phyloP scores from a whole-genome alignment of 2,797 vertebrate genomes.

The Chelmon rostratus region DNA sequence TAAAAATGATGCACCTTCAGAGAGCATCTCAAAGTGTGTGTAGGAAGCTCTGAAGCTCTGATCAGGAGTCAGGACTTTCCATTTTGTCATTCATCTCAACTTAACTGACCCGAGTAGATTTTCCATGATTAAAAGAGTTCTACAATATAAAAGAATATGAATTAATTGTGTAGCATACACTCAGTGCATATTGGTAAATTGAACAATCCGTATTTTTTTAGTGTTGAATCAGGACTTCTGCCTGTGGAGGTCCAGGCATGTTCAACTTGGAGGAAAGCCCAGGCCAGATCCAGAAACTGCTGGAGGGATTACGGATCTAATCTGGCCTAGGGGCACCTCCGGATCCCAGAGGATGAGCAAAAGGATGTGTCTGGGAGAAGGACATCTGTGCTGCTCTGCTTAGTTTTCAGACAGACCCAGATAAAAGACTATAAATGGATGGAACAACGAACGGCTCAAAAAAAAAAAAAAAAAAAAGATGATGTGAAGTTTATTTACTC shows the following conservation, averaged over 20 bases:
- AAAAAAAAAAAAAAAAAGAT: background rate
- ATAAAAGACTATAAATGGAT: background rate
- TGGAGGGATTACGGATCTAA: slow-evolving; percentile 30
- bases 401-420: background rate
- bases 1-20: no score
- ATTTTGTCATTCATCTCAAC: no score
- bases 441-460: background rate
- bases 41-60: no score
- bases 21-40: no score
- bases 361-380: background rate
- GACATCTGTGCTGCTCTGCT: background rate
- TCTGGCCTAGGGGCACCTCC: slow-evolving; percentile 10
- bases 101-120: no score
- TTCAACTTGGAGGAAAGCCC: background rate
- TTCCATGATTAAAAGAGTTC: no score
- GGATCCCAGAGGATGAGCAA: background rate
- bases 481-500: background rate
- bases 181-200: no score
- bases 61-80: no score
- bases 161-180: no score
- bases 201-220: background rate
- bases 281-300: background rate
- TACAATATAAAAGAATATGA: no score
- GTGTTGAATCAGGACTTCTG: background rate
- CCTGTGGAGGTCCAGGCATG: background rate